A percentile compares a stretch with the other conserved stretches of the same genome.
Evolutionary conservation across 2,888 invertebrate species (phyloP).

Genomic region (Bedellia somnulentella): DNA sequence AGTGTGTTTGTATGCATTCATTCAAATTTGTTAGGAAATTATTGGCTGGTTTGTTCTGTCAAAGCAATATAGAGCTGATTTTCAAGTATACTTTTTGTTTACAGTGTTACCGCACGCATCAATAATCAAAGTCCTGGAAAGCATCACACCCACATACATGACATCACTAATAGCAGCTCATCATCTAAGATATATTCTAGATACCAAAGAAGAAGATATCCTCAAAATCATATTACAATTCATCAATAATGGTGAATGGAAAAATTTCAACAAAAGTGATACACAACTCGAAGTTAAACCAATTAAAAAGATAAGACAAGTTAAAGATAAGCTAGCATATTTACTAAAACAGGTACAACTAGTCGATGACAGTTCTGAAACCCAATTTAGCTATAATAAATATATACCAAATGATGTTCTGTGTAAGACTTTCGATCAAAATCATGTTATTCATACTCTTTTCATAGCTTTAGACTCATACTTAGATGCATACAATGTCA

Average conservation of each 20-base stretch:
- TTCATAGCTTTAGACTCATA: slow-evolving; percentile 33
- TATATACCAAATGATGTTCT: too few species aligned
- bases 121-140: slow-evolving; percentile 26
- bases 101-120: slow-evolving; percentile 31
- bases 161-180: slow-evolving; percentile 24
- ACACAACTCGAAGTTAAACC: slow-evolving; percentile 13
- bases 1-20: too few species aligned
- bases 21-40: too few species aligned
- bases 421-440: slow-evolving; percentile 15
- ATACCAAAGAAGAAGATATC: slow-evolving; percentile 21
- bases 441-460: slow-evolving; percentile 23
- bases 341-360: slow-evolving; percentile 15
- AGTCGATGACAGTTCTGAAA: too few species aligned
- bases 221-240: slow-evolving; percentile 24
- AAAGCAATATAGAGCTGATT: too few species aligned
- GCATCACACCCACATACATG: slow-evolving; percentile 36
- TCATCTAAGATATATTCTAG: slow-evolving; percentile 21
- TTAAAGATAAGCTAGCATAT: slow-evolving; percentile 18
- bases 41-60: neutral
- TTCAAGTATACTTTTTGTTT: too few species aligned
- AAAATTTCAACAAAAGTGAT: slow-evolving; percentile 15
- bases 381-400: too few species aligned
- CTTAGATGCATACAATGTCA: slow-evolving; percentile 32
- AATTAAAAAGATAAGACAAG: slow-evolving; percentile 15
- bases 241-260: slow-evolving; percentile 22